Base-by-base conservation (phyloP, 2,113 vertebrate genomes). In the Equus quagga region DNA sequence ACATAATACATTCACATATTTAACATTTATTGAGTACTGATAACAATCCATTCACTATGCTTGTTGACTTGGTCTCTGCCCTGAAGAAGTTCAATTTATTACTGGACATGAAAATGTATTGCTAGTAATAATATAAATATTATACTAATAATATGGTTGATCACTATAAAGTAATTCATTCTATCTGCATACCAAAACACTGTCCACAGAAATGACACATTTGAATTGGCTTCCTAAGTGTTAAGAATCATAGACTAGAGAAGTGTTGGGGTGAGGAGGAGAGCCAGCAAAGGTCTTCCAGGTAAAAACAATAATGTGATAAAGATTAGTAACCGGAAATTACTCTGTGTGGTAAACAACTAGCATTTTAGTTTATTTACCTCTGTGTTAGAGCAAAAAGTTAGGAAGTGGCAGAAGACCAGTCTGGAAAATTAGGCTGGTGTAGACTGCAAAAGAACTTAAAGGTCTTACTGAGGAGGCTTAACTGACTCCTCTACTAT, bases 11-110 rank as follows among this genome's bases (percentile, higher is more conserved):
- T 84, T 67, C 21, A 51, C 31, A n/a, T 31, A 56, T 65, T 80
- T 92, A 90, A 58, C 14, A 70, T 82, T 86, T 96, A 36, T 2
- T 78, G 4, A 62, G 23, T 76, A 64, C 11, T 83, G 41, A 60
- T 15, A 94, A 91, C 36, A 69, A 21, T 8, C 6, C 9, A 82
- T 23, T 76, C 13, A 44, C 17, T 81, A 13, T 65, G 1, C 4
- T 78, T 64, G 5, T 78, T 93, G 58, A 67, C 4, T 73, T 23
- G 4, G 15, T 58, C 26, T 19, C 19, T 70, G 4, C 2, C 31
- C 21, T 79, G 17, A 83, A 96, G 2, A 3, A 31, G 8, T 70
- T 78, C 6, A 91, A 5, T 90, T 94, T 82, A 56, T 41, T 72
- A 69, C 72, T 31, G 64, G n/a, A 91, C 58, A 44, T 2, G 64